These are phyloP conservation scores for Stegodyphus dumicola DNA, from an alignment of 1,140 invertebrate genomes.

Conservation along the genomic window DNA sequence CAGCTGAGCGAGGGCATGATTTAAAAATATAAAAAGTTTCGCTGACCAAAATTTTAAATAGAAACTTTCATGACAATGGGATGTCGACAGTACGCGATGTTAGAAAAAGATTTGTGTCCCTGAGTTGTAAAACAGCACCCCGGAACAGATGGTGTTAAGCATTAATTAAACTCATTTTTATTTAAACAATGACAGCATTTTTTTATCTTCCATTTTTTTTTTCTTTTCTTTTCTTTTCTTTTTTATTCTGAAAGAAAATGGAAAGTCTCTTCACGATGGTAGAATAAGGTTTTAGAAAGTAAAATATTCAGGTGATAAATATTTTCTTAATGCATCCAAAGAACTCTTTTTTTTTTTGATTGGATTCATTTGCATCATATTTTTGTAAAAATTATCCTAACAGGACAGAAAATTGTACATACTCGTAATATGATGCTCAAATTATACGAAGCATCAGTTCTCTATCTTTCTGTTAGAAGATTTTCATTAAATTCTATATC, in stretches of 20 bases:
- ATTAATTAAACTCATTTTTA: slow-evolving; percentile 2
- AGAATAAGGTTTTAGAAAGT: too few relatives aligned
- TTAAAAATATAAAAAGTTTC: slow-evolving; percentile 58
- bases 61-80: slow-evolving; percentile 35
- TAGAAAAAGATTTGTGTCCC: slow-evolving; percentile 10
- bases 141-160: slow-evolving; percentile 1
- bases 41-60: slow-evolving; percentile 61
- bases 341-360: too few relatives aligned
- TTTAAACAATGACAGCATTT: not conserved
- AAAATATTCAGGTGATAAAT: too few relatives aligned
- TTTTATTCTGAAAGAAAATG: not conserved
- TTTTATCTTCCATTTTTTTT: not conserved
- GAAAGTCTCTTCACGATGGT: not conserved
- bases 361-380: too few relatives aligned
- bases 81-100: not conserved
- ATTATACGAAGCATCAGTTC: too few relatives aligned
- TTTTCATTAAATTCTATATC: too few relatives aligned
- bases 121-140: slow-evolving; percentile 2
- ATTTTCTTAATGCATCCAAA: too few relatives aligned
- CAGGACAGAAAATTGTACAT: too few relatives aligned
- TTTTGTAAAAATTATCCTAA: too few relatives aligned
- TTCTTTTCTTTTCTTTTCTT: not conserved
- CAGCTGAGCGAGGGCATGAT: slow-evolving; percentile 11
- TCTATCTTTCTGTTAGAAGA: too few relatives aligned
- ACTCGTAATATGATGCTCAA: too few relatives aligned